Conservation (phyloP, 23 tunicate genomes). For the Diplosoma virens region DNA sequence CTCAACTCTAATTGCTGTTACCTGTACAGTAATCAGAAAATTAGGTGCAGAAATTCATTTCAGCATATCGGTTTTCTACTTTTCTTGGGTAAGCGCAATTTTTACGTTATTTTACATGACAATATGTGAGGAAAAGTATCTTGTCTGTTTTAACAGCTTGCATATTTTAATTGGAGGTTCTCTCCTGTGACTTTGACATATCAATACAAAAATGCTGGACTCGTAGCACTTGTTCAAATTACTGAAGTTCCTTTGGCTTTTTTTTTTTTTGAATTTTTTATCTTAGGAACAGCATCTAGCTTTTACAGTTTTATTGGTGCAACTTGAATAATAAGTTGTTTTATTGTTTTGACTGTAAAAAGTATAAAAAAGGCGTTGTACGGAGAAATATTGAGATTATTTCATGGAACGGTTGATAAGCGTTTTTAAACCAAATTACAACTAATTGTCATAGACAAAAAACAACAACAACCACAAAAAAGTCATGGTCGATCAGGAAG, state of each 20-base stretch:
- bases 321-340: not conserved
- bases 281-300: not conserved
- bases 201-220: conserved; percentile 16
- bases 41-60: conserved; percentile 20
- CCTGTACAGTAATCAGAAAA: not conserved
- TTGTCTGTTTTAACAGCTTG: not conserved
- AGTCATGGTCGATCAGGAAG: too few relatives aligned
- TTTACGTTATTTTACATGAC: conserved; percentile 1
- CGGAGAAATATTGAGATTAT: too few relatives aligned
- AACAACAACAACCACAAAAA: too few relatives aligned
- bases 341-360: not conserved
- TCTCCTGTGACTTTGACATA: not conserved
- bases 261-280: not conserved
- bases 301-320: conserved; percentile 25
- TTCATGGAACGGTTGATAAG: too few relatives aligned
- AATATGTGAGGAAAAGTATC: not conserved
- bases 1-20: not conserved
- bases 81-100: not conserved
- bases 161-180: not conserved
- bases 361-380: not conserved
- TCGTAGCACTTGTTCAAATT: conserved; percentile 9
- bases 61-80: conserved; percentile 6
- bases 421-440: too few relatives aligned
- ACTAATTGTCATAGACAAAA: too few relatives aligned
- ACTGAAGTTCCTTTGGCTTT: conserved; percentile 12